Base-by-base conservation (phyloP, 2,113 vertebrate species). In the Hylia prasina region DNA sequence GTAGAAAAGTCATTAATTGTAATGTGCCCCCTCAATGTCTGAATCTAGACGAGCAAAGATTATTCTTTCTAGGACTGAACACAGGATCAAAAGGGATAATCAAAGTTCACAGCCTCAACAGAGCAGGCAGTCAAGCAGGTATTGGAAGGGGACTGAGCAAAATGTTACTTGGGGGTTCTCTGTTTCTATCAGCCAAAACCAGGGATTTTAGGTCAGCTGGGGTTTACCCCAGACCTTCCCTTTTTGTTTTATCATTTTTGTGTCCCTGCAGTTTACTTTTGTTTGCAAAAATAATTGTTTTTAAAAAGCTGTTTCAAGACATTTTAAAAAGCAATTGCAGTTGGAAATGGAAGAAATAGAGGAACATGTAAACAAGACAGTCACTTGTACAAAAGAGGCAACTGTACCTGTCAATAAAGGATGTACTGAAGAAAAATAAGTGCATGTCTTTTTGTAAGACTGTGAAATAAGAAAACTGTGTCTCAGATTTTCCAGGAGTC, bases 231-330 rank as follows among this genome's bases (percentile, higher is more conserved):
- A 58, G 18, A 66, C 13, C n/a, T 65, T 76, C 19, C 12, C n/a
- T 79, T 89, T 70, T 58, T 21, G 3, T 65, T 92, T 85, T 22
- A 83, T 40, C 5, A 6, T 50, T 73, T 91, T 86, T 71, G 22
- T 45, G 37, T 93, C n/a, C 35, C 35, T 56, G 15, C 2, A 2
- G 37, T 58, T 89, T 77, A 87, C 42, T 11, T 47, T 57, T 73
- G 70, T 48, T 70, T 39, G 23, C 27, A 93, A 82, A 95, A 93
- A 37, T 33, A 87, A 82, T n/a, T 88, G 83, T 63, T 79, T 76
- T 86, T 39, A 23, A 82, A 87, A 91, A 86, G 42, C 42, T 80
- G 25, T 37, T 88, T 37, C 8, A 15, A 87, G 69, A 6, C 48
- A 61, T 71, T 75, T 88, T 35, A 88, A 94, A 73, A 68, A 78